These are phyloP conservation scores for Labrus mixtus DNA, from an alignment of 2,113 vertebrate species.

Conservation along the genomic window DNA sequence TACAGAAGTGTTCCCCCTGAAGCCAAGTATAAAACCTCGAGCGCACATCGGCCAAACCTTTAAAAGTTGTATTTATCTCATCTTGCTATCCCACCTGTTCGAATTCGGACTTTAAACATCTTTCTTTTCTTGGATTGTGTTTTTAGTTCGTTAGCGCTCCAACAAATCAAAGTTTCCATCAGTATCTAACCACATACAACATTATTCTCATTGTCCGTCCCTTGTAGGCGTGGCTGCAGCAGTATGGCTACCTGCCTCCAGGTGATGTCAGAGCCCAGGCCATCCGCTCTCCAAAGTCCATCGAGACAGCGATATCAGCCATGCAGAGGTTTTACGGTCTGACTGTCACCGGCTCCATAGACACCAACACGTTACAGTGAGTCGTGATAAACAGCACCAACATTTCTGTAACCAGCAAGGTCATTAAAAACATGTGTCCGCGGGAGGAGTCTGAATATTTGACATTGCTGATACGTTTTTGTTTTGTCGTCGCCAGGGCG, in stretches of 20 bases:
- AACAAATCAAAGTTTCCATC: too few relatives aligned
- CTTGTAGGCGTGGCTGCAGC: conserved; percentile 90
- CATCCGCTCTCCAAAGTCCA: conserved; percentile 88
- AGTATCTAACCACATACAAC: background rate
- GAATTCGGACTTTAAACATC: too few relatives aligned
- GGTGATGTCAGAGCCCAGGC: conserved; percentile 90
- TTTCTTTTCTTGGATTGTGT: too few relatives aligned
- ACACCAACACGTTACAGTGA: conserved; percentile 87
- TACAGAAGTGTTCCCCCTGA: too few relatives aligned
- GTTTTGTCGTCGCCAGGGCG: conserved; percentile 81
- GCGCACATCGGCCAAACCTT: too few relatives aligned
- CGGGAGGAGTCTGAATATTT: background rate
- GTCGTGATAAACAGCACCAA: conserved; percentile 49
- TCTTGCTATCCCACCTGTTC: too few relatives aligned
- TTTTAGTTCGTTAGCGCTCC: too few relatives aligned
- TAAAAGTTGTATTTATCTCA: too few relatives aligned
- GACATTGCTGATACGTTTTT: background rate
- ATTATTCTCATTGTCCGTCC: background rate
- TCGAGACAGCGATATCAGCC: conserved; percentile 85
- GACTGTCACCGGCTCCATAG: conserved; percentile 86
- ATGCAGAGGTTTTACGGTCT: conserved; percentile 94
- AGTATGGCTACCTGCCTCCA: conserved; percentile 93
- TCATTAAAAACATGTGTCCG: background rate
- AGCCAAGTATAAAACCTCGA: too few relatives aligned
- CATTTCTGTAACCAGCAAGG: background rate